Evolutionary conservation across 2,888 invertebrate species (phyloP).

Genomic region (Julus scanicus): DNA sequence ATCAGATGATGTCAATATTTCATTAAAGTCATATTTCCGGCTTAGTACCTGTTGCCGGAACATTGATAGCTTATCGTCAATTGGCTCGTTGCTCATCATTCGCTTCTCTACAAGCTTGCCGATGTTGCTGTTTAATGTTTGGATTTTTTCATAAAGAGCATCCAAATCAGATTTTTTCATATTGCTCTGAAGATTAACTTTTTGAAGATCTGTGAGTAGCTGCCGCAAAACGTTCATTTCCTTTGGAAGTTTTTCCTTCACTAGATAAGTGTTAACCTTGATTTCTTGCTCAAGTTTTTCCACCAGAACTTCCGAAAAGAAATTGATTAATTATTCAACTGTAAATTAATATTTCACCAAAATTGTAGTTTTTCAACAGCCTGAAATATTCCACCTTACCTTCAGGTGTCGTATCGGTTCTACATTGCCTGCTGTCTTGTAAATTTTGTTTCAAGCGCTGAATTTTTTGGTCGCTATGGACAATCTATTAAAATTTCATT

Average conservation of each 20-base stretch:
- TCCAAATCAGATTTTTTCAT: constrained; percentile 76
- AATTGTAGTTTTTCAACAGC: neutral
- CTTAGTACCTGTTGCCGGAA: constrained; percentile 79
- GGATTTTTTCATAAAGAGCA: constrained; percentile 71
- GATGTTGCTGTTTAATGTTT: constrained; percentile 72
- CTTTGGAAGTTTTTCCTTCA: constrained; percentile 81
- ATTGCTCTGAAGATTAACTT: constrained; percentile 75
- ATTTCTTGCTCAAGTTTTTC: constrained; percentile 81
- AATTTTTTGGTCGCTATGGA: constrained; percentile 70
- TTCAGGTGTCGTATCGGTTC: constrained; percentile 73
- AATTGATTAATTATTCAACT: constrained; percentile 1
- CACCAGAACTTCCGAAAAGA: constrained; percentile 70
- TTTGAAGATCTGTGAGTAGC: constrained; percentile 77
- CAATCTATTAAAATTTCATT: constrained; percentile 63
- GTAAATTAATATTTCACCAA: neutral
- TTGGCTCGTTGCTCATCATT: constrained; percentile 73
- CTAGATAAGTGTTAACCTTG: constrained; percentile 79
- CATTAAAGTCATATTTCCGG: neutral
- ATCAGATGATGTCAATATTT: no score
- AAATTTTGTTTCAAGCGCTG: constrained; percentile 77
- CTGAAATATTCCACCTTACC: constrained; percentile 64
- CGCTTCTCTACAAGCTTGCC: constrained; percentile 79
- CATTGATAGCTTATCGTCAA: constrained; percentile 80
- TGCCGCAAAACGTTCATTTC: constrained; percentile 75
- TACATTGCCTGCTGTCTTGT: constrained; percentile 71